These are phyloP conservation scores for Drosophila gunungcola DNA, from an alignment of 1,140 invertebrate genomes.

Conservation along the genomic window DNA sequence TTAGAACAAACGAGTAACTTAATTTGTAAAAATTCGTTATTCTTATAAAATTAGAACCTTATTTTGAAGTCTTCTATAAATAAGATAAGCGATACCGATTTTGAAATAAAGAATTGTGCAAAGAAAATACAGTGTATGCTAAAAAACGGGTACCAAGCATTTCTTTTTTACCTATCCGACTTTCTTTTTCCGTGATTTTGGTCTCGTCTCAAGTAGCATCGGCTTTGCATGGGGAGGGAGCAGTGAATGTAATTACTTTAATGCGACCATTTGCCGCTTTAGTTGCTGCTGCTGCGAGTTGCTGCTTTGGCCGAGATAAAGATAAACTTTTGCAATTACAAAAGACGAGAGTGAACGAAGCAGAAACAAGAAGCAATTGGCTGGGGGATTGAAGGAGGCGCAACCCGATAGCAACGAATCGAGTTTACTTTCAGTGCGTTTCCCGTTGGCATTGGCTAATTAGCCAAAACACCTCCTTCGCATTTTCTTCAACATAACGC, in stretches of 20 bases:
- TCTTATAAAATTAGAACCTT: too few relatives aligned
- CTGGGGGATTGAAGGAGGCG: conserved; percentile 36
- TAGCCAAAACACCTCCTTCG: conserved; percentile 40
- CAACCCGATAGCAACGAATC: conserved; percentile 78
- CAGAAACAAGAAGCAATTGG: conserved; percentile 46
- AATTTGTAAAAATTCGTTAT: too few relatives aligned
- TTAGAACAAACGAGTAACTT: too few relatives aligned
- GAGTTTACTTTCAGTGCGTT: conserved; percentile 69
- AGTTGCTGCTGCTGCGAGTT: conserved; percentile 50
- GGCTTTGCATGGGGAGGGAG: conserved; percentile 37
- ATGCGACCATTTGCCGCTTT: conserved; percentile 78
- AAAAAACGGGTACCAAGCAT: neutral
- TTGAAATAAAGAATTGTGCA: too few relatives aligned
- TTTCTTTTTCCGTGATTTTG: neutral
- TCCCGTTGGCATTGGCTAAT: conserved; percentile 62
- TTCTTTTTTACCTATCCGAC: neutral
- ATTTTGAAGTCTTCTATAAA: too few relatives aligned
- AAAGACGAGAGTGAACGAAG: conserved; percentile 60
- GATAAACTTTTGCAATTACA: conserved; percentile 84
- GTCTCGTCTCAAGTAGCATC: conserved; percentile 23
- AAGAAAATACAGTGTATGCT: neutral
- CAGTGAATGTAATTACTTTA: conserved; percentile 80
- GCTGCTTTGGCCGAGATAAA: conserved; percentile 72
- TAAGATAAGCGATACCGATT: too few relatives aligned
- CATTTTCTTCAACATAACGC: neutral